These are phyloP conservation scores for Ariolimax columbianus DNA, from an alignment of 2,888 invertebrate species.

Conservation along the genomic window DNA sequence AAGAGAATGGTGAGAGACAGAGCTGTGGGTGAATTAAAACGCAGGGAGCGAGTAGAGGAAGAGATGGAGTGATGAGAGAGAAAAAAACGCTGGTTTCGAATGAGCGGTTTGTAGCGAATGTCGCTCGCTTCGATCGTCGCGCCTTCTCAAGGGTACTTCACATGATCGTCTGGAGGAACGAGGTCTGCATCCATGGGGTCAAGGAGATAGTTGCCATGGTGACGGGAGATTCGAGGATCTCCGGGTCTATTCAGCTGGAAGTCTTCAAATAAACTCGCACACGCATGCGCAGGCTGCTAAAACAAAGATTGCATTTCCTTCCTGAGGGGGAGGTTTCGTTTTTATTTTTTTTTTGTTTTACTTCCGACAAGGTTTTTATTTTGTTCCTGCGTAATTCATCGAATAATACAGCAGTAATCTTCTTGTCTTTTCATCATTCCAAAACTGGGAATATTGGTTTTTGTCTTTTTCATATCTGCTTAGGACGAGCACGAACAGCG, in stretches of 20 bases:
- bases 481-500: too few relatives aligned
- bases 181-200: slow-evolving; percentile 36
- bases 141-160: slow-evolving; percentile 42
- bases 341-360: slow-evolving; percentile 10
- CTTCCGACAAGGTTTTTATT: slow-evolving; percentile 18
- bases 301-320: slow-evolving; percentile 52
- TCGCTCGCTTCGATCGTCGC: slow-evolving; percentile 34
- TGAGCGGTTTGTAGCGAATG: slow-evolving; percentile 38
- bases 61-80: neutral
- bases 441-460: neutral
- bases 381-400: neutral
- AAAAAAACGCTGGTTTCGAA: slow-evolving; percentile 32
- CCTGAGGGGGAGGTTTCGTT: neutral
- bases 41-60: neutral
- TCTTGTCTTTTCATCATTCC: neutral
- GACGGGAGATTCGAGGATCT: slow-evolving; percentile 46
- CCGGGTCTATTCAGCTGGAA: slow-evolving; percentile 52
- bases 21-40: slow-evolving; percentile 1
- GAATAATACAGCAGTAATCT: neutral
- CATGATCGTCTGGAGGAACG: slow-evolving; percentile 43
- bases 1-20: neutral
- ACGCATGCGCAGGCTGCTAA: slow-evolving; percentile 48
- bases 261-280: slow-evolving; percentile 53
- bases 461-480: neutral
- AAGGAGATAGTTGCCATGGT: slow-evolving; percentile 50